These are phyloP conservation scores for Erinaceus europaeus DNA, from an alignment of 2,113 vertebrate species.

Conservation along the genomic window DNA sequence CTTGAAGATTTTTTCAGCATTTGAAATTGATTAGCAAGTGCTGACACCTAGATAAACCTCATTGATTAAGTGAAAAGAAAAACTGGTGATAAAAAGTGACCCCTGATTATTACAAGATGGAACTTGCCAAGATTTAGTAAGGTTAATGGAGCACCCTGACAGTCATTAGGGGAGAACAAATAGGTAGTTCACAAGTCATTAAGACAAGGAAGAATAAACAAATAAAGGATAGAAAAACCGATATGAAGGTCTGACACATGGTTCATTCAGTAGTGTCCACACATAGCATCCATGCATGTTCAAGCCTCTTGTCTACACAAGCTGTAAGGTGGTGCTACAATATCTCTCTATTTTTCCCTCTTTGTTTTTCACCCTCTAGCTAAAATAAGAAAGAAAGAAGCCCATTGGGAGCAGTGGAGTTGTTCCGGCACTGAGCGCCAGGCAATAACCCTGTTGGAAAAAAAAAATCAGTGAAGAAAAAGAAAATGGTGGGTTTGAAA, in stretches of 20 bases:
- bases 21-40: not conserved
- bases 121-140: not conserved
- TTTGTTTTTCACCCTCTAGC: too few species aligned
- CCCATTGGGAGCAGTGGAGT: too few species aligned
- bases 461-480: not conserved
- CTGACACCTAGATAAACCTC: not conserved
- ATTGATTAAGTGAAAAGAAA: not conserved
- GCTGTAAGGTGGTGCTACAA: too few species aligned
- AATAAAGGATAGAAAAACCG: not conserved
- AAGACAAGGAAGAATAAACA: not conserved
- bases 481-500: not conserved
- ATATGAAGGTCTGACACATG: too few species aligned
- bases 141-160: not conserved
- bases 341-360: too few species aligned
- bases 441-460: too few species aligned
- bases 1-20: not conserved
- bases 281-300: too few species aligned
- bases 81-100: not conserved
- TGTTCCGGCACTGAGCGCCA: too few species aligned
- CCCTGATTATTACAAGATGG: not conserved
- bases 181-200: not conserved
- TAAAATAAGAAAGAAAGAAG: too few species aligned
- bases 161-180: not conserved
- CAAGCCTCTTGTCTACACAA: too few species aligned
- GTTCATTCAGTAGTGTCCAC: too few species aligned